Percentiles rank a stretch among this genome's conserved stretches.
These are phyloP conservation scores for Phylloscopus trochilus DNA, from an alignment of 2,113 vertebrate genomes.

Conservation along the genomic window DNA sequence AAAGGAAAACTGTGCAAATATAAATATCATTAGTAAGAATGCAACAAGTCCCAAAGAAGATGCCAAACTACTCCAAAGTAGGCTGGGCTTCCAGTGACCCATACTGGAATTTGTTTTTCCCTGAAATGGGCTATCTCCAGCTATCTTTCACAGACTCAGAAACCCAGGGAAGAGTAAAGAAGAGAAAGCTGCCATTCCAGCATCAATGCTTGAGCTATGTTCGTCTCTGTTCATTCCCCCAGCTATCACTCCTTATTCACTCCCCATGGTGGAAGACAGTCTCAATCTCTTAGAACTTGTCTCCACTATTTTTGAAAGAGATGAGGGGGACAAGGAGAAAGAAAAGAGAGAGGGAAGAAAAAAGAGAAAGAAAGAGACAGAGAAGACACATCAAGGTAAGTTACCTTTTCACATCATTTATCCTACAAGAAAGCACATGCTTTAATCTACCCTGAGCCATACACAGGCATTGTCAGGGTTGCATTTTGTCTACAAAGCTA, in stretches of 20 bases:
- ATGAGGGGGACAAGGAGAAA: conserved; percentile 47
- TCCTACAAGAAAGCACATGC: conserved; percentile 75
- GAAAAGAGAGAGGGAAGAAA: conserved; percentile 2
- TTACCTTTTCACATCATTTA: conserved; percentile 82
- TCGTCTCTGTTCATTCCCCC: not conserved
- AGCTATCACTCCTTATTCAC: conserved; percentile 58
- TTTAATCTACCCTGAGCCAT: conserved; percentile 73
- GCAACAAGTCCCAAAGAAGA: not conserved
- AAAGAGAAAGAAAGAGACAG: not conserved
- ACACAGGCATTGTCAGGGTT: conserved; percentile 38
- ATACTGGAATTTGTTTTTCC: not conserved
- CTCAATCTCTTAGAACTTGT: conserved; percentile 74
- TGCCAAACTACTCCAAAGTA: not conserved
- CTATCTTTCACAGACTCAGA: conserved; percentile 61
- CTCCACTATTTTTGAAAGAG: conserved; percentile 75
- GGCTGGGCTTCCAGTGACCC: not conserved
- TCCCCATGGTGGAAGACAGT: conserved; percentile 39
- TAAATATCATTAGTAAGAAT: not conserved
- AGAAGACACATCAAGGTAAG: conserved; percentile 81
- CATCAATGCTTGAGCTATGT: conserved; percentile 48
- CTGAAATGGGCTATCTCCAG: not conserved
- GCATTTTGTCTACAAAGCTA: conserved; percentile 62
- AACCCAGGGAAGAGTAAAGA: not conserved
- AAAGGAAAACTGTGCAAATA: conserved; percentile 3
- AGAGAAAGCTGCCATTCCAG: not conserved